Base-by-base conservation (phyloP, 2,113 vertebrate species). In the Cottus gobio region DNA sequence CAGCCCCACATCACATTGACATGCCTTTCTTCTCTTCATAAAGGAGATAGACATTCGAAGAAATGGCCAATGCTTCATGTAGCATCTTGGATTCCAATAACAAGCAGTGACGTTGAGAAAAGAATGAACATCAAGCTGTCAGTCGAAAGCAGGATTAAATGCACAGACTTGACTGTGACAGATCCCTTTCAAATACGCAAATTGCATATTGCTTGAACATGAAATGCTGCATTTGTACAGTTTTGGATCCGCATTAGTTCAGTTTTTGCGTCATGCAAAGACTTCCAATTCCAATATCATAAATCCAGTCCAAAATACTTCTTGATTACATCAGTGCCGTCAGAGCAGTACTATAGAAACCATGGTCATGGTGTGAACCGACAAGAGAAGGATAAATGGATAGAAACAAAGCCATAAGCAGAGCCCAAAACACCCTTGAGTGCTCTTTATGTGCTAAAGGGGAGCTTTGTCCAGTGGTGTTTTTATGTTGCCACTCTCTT, bases 1-100 rank as follows among this genome's bases (percentile, higher is more conserved):
- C 79, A 90, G 90, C 90, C 89, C 90, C 92, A 92, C 90, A 94
- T 93, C 91, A 90, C 84, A 89, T 87, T 92, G 85, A 89, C 85
- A 77, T 44, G 80, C 87, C 83, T 86, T 85, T 87, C 75, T 67
- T 88, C 79, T 77, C 75, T 37, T 39, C 66, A 60, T 74, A 79
- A 37, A 68, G 76, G 69, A 83, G 80, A 83, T 42, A 90, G 61
- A 57, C 77, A 31, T 76, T 76, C 36, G 3, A 36, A 77, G 52
- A 80, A 75, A 81, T 54, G 68, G 61, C 69, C 71, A 50, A 16
- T 37, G 50, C 68, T 69, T 78, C 37, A 56, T 46, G 46, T 57
- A 60, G 64, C 75, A 85, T 56, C 24, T 20, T 46, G 4, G 74
- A 82, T 64, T 44, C 39, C 9, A 30, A 31, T 44, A 75, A 61